Evolutionary conservation across 2,888 invertebrate species (phyloP).

Genomic region (Barypeithes pellucidus): DNA sequence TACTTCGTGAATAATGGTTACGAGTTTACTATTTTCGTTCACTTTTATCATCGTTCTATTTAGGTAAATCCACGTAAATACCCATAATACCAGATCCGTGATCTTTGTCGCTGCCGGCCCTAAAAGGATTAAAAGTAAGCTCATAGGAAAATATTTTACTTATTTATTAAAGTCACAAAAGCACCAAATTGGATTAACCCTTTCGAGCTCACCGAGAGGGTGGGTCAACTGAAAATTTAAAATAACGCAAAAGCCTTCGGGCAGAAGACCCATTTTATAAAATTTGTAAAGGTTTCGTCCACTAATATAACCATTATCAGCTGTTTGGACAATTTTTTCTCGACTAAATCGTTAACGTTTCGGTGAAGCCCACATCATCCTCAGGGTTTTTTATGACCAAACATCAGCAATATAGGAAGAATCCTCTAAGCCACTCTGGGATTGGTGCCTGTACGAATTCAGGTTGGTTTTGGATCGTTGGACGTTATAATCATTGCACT

Average conservation of each 20-base stretch:
- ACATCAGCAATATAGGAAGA: too few species aligned
- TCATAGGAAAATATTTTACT: conserved; percentile 52
- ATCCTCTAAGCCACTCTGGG: too few species aligned
- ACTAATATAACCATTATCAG: too few species aligned
- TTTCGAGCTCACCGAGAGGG: conserved; percentile 24
- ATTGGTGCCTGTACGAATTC: too few species aligned
- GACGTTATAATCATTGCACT: too few species aligned
- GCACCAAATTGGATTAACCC: conserved; percentile 51
- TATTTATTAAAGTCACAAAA: conserved; percentile 53
- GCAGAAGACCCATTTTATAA: background rate
- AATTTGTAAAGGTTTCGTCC: too few species aligned
- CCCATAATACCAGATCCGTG: conserved; percentile 47
- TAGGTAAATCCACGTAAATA: conserved; percentile 52
- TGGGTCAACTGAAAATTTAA: conserved; percentile 20
- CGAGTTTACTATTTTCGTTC: conserved; percentile 42
- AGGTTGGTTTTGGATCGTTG: too few species aligned
- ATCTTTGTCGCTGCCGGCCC: conserved; percentile 45
- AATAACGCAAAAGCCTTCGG: conserved; percentile 7
- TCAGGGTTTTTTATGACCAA: too few species aligned
- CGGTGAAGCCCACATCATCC: too few species aligned
- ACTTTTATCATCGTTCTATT: conserved; percentile 48
- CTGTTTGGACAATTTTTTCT: too few species aligned
- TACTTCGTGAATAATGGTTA: conserved; percentile 45
- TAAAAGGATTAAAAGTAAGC: conserved; percentile 52
- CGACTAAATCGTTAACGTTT: too few species aligned